A percentile compares a stretch with the other conserved stretches of the same genome.
These are phyloP conservation scores for Leptopilina clavipes DNA, from an alignment of 1,140 invertebrate genomes.

Conservation along the genomic window DNA sequence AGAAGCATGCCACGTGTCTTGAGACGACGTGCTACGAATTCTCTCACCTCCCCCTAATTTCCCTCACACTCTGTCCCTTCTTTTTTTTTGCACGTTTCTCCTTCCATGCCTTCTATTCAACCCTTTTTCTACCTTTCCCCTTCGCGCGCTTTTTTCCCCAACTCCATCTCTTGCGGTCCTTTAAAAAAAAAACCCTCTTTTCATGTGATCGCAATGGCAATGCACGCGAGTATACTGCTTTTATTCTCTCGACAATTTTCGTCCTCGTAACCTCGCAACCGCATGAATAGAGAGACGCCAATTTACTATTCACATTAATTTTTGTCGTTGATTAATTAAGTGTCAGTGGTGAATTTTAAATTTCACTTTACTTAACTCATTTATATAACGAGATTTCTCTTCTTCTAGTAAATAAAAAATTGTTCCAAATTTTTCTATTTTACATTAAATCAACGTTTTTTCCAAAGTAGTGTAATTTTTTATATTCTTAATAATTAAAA, in stretches of 20 bases:
- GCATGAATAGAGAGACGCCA: background rate
- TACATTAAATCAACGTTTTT: no score
- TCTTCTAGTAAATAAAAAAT: no score
- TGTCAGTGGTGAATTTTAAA: background rate
- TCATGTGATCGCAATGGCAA: slow-evolving; percentile 14
- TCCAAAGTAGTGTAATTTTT: no score
- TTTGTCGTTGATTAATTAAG: background rate
- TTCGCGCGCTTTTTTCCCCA: slow-evolving; percentile 1
- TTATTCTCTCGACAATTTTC: background rate
- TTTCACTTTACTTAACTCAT: background rate
- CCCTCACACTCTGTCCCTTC: background rate
- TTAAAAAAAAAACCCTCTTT: background rate
- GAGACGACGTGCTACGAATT: slow-evolving; percentile 28
- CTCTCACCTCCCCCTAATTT: slow-evolving; percentile 13
- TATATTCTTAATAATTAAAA: no score
- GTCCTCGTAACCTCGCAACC: background rate
- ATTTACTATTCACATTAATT: slow-evolving; percentile 9
- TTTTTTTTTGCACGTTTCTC: slow-evolving; percentile 33
- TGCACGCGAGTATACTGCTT: slow-evolving; percentile 1
- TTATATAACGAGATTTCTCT: no score
- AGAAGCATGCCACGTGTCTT: slow-evolving; percentile 31
- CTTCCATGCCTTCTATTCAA: background rate
- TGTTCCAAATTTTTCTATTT: no score
- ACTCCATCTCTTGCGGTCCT: slow-evolving; percentile 38
- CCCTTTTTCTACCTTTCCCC: background rate